Evolutionary conservation across 2,113 vertebrate species (phyloP), one percentile per base, ranked within the genome.

Genomic region (Puntigrus tetrazona): DNA sequence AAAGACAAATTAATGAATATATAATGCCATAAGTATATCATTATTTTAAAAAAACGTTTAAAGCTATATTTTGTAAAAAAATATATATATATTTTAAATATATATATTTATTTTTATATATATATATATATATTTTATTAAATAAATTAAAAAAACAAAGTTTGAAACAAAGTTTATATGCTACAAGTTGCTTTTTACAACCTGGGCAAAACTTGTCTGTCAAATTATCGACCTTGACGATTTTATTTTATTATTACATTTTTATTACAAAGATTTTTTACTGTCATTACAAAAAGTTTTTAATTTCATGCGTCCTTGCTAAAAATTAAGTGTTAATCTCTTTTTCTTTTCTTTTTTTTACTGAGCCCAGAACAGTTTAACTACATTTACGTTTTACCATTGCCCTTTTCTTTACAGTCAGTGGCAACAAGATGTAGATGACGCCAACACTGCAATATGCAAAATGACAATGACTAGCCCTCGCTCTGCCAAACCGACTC

Each of bases 401-500:
- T 82, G 61, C 45, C 75, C n/a, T 81, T 86, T 67, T 92, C 31
- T 89, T 89, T 88, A 72, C 88, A 97, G 96, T 81, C 80, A 87
- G 1, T 96, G 96, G 95, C 90, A 93, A 0, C 98, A 98, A 93
- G 97, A 98, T 86, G 90, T 98, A 0, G 96, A 97, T 82, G 89
- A 92, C 0, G 95, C 94, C 6, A 92, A 95, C 85, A 95, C 96
- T 0, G 86, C 86, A 34, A 86, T 92, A 84, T 95, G 90, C 86
- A 94, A 93, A 20, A 20, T 41, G 36, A 91, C 94, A 7, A 70
- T 59, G 1, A 7, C 84, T 20, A 92, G 59, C 16, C 86, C 89
- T 31, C 92, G 89, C 6, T 1, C 86, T 81, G 47, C 85, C 9
- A 90, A 88, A 57, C 59, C 74, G 79, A 55, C 63, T 18, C 70